Percentiles rank a stretch among this genome's conserved stretches.
phyloP scores from a whole-genome alignment of 2,113 vertebrate species.

The Polypterus senegalus region DNA sequence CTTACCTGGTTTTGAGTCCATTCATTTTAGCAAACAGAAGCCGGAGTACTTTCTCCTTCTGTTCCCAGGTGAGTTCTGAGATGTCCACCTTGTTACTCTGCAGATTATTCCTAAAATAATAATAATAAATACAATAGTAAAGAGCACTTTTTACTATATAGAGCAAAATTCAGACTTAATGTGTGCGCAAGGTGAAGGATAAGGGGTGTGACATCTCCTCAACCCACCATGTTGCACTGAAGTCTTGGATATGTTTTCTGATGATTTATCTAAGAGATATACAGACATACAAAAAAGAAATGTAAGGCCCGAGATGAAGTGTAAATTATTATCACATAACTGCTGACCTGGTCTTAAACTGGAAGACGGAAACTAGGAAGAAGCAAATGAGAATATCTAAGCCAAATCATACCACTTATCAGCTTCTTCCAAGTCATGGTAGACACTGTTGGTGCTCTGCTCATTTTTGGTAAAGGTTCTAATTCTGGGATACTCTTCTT shows the following conservation, averaged over 20 bases:
- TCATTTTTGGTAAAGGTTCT: slow-evolving; percentile 58
- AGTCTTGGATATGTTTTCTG: too few species aligned
- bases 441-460: slow-evolving; percentile 66
- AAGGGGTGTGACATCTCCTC: too few species aligned
- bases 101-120: slow-evolving; percentile 39
- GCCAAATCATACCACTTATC: slow-evolving; percentile 48
- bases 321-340: too few species aligned
- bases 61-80: slow-evolving; percentile 71
- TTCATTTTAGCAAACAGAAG: slow-evolving; percentile 84
- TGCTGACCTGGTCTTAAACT: too few species aligned
- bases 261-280: too few species aligned
- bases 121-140: too few species aligned
- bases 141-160: neutral
- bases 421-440: slow-evolving; percentile 55
- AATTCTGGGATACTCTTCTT: slow-evolving; percentile 55
- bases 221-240: too few species aligned
- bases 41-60: slow-evolving; percentile 69
- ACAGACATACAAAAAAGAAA: too few species aligned
- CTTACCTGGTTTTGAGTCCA: slow-evolving; percentile 45
- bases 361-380: neutral
- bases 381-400: neutral
- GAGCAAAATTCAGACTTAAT: too few species aligned
- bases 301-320: too few species aligned
- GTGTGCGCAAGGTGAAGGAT: too few species aligned
- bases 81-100: slow-evolving; percentile 50